Conservation (phyloP, 2,888 invertebrate species). For the Amorpha juglandis region DNA sequence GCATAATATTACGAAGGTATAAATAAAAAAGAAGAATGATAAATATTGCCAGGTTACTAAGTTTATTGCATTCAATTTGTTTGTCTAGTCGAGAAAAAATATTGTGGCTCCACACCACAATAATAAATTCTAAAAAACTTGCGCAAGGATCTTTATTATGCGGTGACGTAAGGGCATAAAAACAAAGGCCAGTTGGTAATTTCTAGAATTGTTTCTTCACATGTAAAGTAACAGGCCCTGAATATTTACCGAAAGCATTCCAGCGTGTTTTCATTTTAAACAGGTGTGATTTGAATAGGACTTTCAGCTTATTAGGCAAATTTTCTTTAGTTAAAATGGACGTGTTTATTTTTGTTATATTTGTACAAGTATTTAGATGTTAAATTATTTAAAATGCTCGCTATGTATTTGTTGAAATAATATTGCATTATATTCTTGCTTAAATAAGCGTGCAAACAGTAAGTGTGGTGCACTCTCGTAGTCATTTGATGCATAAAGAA, state of each 20-base stretch:
- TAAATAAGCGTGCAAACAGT: too few relatives aligned
- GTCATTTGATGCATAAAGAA: too few relatives aligned
- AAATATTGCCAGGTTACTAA: too few relatives aligned
- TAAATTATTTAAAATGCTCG: neutral
- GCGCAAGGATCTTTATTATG: slow-evolving; percentile 9
- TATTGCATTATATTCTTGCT: neutral
- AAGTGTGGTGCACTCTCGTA: too few relatives aligned
- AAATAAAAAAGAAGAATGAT: too few relatives aligned
- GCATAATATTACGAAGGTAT: too few relatives aligned
- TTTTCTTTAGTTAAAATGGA: slow-evolving; percentile 29
- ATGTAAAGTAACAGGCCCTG: slow-evolving; percentile 23
- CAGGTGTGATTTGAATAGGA: slow-evolving; percentile 24
- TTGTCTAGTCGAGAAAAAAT: too few relatives aligned
- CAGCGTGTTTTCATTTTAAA: slow-evolving; percentile 18
- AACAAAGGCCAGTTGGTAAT: slow-evolving; percentile 14
- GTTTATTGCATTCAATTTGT: too few relatives aligned
- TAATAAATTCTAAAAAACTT: neutral
- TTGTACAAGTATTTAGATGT: slow-evolving; percentile 10
- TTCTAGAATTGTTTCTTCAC: slow-evolving; percentile 24
- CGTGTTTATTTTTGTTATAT: slow-evolving; percentile 25
- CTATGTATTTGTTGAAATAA: neutral
- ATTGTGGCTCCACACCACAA: too few relatives aligned
- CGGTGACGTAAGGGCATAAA: slow-evolving; percentile 8
- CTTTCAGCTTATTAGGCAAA: slow-evolving; percentile 21
- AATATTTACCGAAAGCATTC: slow-evolving; percentile 26